These are phyloP conservation scores for Callopanchax toddi DNA, from an alignment of 2,113 vertebrate genomes.

Conservation along the genomic window DNA sequence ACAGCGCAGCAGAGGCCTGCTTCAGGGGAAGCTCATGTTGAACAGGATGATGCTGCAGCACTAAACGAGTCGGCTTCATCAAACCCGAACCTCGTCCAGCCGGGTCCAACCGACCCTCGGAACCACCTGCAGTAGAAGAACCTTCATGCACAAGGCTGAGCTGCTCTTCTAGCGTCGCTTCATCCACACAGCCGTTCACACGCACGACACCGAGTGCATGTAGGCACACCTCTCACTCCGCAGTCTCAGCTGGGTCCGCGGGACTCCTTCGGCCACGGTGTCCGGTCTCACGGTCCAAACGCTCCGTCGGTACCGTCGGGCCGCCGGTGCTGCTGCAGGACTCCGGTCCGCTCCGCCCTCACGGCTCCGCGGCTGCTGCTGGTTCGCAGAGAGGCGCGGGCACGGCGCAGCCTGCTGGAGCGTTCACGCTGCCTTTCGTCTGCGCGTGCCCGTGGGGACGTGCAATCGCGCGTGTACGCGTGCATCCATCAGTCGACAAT, in stretches of 20 bases:
- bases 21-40: not conserved
- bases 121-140: not conserved
- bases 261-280: conserved; percentile 51
- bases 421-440: too few relatives aligned
- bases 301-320: conserved; percentile 51
- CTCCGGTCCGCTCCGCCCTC: not conserved
- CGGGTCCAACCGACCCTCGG: conserved; percentile 10
- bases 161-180: too few relatives aligned
- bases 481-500: too few relatives aligned
- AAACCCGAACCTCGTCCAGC: not conserved
- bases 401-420: conserved; percentile 75
- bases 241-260: not conserved
- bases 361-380: conserved; percentile 26
- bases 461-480: too few relatives aligned
- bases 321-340: not conserved
- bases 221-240: conserved; percentile 15
- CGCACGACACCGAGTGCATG: conserved; percentile 12
- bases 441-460: not conserved
- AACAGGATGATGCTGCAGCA: too few relatives aligned
- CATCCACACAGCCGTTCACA: conserved; percentile 8
- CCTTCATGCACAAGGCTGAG: not conserved
- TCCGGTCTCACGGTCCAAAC: conserved; percentile 21
- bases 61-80: too few relatives aligned
- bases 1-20: not conserved
- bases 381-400: conserved; percentile 47